Base-by-base conservation (phyloP, 2,797 vertebrate species). In the Sphaeramia orbicularis region DNA sequence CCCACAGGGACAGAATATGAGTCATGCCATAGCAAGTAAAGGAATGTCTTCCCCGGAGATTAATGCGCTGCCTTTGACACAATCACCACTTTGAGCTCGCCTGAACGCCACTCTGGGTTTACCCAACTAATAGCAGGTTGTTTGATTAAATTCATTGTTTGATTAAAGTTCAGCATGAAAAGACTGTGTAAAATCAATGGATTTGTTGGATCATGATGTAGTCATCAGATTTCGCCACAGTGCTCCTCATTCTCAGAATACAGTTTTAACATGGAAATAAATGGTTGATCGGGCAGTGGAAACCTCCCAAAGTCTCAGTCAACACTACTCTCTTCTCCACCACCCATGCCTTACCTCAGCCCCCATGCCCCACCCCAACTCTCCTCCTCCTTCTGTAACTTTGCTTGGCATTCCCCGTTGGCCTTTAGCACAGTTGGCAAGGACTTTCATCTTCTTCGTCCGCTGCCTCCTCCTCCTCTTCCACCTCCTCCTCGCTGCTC, bases 361-460 rank as follows among this genome's bases (percentile, higher is more conserved):
- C 54, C 53, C 60, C 37, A 37, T 64, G 38, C 54, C 43, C 44
- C 53, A 16, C 56, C 71, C 72, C 9, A 10, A 10, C 54, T 64
- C 53, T 47, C 55, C 65, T 69, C 56, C 65, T 59, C 60, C 36
- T 64, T 57, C 32, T 45, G 36, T 61, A 60, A 51, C 60, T 36
- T 74, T 19, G 50, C 81, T 83, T 87, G 79, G 78, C 89, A 81
- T 80, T 78, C 58, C 65, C 59, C 52, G 1, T 59, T 53, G 59
- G 80, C 84, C 83, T 91, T 90, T 89, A 69, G 61, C 91, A 85
- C 87, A 92, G 75, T 91, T 87, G 86, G 91, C 86, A 86, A 48
- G 35, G 21, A 42, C 58, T 78, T 55, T 67, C 52, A 58, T 65
- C 55, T 58, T 59, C 62, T 70, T 62, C 21, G 5, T 57, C 76